Conservation (phyloP, 2,113 vertebrate genomes). For the Cyprinodon variegatus region DNA sequence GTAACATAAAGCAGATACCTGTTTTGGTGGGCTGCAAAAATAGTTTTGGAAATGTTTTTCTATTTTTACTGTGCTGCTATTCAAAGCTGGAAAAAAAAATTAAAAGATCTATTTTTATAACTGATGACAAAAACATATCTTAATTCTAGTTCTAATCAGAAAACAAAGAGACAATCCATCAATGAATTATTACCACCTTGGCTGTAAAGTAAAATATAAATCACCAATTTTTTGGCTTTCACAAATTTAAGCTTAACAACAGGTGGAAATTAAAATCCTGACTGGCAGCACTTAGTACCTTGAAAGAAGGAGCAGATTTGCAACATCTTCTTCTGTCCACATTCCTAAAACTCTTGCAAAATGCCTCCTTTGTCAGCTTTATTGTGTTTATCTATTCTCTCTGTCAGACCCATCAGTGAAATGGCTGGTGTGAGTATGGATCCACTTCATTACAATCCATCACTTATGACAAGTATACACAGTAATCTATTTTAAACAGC, state of each 20-base stretch:
- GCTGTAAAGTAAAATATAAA: background rate
- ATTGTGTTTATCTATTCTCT: constrained; percentile 57
- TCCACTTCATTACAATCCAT: constrained; percentile 70
- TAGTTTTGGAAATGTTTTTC: background rate
- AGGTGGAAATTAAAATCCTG: constrained; percentile 2
- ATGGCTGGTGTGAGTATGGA: constrained; percentile 61
- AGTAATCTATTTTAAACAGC: constrained; percentile 72
- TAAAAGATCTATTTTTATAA: background rate
- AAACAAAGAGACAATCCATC: background rate
- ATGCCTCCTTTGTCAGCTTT: constrained; percentile 42
- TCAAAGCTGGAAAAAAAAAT: background rate
- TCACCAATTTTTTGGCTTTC: background rate
- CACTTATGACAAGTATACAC: constrained; percentile 71
- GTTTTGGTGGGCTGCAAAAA: background rate
- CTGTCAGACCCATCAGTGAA: constrained; percentile 54
- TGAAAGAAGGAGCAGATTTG: constrained; percentile 5
- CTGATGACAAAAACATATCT: background rate
- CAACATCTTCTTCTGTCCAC: background rate
- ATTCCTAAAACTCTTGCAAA: constrained; percentile 18
- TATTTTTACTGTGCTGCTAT: background rate
- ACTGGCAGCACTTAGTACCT: constrained; percentile 10
- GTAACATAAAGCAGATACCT: background rate
- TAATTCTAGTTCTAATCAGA: background rate
- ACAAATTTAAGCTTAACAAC: constrained; percentile 5
- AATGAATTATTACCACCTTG: background rate